These are phyloP conservation scores for Chaetura pelagica DNA, from an alignment of 2,113 vertebrate genomes.

Conservation along the genomic window DNA sequence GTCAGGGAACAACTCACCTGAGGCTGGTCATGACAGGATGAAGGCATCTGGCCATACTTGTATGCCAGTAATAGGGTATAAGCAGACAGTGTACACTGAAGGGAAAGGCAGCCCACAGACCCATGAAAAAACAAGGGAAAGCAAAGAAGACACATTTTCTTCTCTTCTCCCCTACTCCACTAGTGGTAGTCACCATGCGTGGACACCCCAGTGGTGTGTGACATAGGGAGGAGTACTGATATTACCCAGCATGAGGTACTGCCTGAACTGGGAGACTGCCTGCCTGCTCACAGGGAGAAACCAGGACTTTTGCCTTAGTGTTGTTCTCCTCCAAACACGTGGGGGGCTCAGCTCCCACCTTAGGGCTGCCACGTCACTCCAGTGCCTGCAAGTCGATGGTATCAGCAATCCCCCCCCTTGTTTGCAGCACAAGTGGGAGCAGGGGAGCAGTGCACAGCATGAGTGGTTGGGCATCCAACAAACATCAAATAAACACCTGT, in stretches of 20 bases:
- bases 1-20: background rate
- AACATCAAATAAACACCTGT: background rate
- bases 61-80: background rate
- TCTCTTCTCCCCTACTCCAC: background rate
- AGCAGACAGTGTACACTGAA: background rate
- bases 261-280: background rate
- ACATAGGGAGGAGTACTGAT: background rate
- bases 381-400: background rate
- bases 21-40: fast-evolving
- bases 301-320: fast-evolving
- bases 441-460: fast-evolving
- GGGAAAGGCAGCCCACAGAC: background rate
- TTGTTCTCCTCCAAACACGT: background rate
- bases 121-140: background rate
- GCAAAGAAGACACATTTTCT: background rate
- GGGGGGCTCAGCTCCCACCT: background rate
- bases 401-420: background rate
- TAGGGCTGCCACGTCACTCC: background rate
- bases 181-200: fast-evolving
- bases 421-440: background rate
- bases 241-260: background rate
- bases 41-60: background rate
- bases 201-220: fast-evolving
- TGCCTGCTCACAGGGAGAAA: background rate
- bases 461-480: background rate